These are phyloP conservation scores for Diogma glabrata DNA, from an alignment of 2,888 invertebrate genomes.

Conservation along the genomic window DNA sequence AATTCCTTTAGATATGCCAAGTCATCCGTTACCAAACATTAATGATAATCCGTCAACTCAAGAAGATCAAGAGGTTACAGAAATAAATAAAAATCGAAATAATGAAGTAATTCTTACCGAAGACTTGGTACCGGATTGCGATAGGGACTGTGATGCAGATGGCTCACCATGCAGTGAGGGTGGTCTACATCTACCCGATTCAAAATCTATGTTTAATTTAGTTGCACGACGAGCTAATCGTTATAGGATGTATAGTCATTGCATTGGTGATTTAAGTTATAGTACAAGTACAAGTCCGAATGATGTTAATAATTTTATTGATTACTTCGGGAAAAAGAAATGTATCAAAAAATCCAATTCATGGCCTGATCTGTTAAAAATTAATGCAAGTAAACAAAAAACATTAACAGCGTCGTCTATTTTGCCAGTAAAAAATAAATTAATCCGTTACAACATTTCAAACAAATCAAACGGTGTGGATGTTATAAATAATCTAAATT, in stretches of 20 bases:
- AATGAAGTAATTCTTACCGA: constrained; percentile 4
- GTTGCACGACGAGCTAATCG: constrained; percentile 45
- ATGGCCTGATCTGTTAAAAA: constrained; percentile 18
- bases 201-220: constrained; percentile 37
- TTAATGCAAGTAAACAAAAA: background rate
- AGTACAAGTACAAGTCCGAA: constrained; percentile 37
- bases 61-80: constrained; percentile 43
- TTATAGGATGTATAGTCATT: constrained; percentile 51
- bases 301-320: constrained; percentile 22
- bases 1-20: background rate
- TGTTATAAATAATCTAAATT: no score
- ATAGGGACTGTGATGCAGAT: constrained; percentile 35
- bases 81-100: constrained; percentile 37
- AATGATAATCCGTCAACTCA: constrained; percentile 19
- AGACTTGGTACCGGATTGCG: constrained; percentile 22
- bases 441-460: no score
- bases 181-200: constrained; percentile 49
- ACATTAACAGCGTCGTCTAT: background rate
- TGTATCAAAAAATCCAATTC: constrained; percentile 14
- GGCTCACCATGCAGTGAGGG: constrained; percentile 45
- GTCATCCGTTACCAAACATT: no score
- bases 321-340: constrained; percentile 10
- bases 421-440: background rate
- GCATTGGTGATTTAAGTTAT: constrained; percentile 37
- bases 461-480: background rate